Conservation (phyloP, 2,888 invertebrate species). For the Apamea epomidion region DNA sequence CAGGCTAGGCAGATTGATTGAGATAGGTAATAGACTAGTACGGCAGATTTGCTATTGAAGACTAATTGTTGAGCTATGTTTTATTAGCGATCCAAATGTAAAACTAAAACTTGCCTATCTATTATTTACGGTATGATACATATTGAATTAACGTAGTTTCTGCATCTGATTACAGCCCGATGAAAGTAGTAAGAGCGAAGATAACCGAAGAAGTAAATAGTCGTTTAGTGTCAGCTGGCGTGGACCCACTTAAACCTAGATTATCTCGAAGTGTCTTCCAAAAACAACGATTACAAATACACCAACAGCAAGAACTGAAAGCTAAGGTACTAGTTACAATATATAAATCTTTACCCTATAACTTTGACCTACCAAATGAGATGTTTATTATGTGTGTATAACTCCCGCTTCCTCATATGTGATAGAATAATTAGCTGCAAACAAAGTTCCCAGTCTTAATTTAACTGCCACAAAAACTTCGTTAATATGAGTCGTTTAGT, state of each 20-base stretch:
- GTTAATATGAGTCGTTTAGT: no score
- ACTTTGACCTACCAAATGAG: not conserved
- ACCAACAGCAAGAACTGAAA: slow-evolving; percentile 90
- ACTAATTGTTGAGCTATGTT: not conserved
- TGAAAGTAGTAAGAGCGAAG: slow-evolving; percentile 85
- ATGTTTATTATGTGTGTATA: no score
- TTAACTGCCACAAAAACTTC: no score
- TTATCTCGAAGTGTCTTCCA: slow-evolving; percentile 90
- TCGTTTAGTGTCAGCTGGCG: slow-evolving; percentile 90
- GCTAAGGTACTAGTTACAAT: slow-evolving; percentile 89
- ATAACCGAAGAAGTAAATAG: slow-evolving; percentile 88
- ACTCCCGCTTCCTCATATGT: no score
- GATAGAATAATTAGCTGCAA: no score
- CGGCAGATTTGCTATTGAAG: not conserved
- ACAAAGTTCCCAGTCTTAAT: no score
- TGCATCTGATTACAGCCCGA: slow-evolving; percentile 75
- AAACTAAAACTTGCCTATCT: not conserved
- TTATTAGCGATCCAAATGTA: not conserved
- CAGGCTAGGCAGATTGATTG: not conserved
- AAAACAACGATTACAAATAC: slow-evolving; percentile 90
- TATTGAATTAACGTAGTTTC: not conserved
- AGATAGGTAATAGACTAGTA: not conserved
- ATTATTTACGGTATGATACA: not conserved
- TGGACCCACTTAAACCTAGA: slow-evolving; percentile 91
- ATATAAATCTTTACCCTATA: not conserved